Evolutionary conservation across 2,113 vertebrate species (phyloP).

Genomic region (Gymnocephalus cernua): DNA sequence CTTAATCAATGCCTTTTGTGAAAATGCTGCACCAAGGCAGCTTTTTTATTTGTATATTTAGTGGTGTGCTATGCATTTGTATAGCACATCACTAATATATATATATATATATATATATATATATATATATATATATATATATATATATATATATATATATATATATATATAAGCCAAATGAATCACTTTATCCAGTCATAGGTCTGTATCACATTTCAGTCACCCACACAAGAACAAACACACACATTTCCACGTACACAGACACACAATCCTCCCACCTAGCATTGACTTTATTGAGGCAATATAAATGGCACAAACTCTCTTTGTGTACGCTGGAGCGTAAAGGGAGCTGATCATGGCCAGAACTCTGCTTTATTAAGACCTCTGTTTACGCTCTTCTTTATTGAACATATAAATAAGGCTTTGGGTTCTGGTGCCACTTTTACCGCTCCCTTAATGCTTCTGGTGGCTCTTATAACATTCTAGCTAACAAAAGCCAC

Average conservation of each 20-base stretch:
- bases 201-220: slow-evolving; percentile 44
- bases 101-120: too few species aligned
- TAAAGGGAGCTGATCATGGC: slow-evolving; percentile 59
- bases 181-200: slow-evolving; percentile 39
- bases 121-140: too few species aligned
- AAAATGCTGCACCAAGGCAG: background rate
- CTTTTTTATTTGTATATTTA: too few species aligned
- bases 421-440: slow-evolving; percentile 53
- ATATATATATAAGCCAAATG: too few species aligned
- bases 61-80: too few species aligned
- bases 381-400: slow-evolving; percentile 76
- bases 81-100: too few species aligned
- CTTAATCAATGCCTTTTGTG: background rate
- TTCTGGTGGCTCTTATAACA: slow-evolving; percentile 61
- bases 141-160: too few species aligned
- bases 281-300: slow-evolving; percentile 70
- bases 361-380: slow-evolving; percentile 74
- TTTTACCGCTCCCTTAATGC: slow-evolving; percentile 74
- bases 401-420: slow-evolving; percentile 83
- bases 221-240: slow-evolving; percentile 29
- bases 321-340: slow-evolving; percentile 62
- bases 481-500: slow-evolving; percentile 69
- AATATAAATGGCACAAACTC: slow-evolving; percentile 75
- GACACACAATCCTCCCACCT: slow-evolving; percentile 45
- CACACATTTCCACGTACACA: slow-evolving; percentile 20